Base-by-base conservation (phyloP, 2,888 invertebrate genomes). In the Drosophila monieri region DNA sequence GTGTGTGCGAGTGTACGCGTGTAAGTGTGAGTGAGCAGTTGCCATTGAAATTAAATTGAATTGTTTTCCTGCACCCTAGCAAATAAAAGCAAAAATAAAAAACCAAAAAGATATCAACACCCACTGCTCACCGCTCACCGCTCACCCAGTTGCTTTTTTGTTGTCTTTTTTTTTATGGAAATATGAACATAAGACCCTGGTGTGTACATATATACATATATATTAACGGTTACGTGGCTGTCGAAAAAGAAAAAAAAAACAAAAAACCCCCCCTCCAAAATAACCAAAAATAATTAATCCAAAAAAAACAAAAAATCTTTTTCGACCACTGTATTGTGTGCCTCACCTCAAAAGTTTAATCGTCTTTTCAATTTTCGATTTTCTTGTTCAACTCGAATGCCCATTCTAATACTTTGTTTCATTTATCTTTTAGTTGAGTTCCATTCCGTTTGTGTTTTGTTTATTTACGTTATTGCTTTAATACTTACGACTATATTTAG, bases 291-390 rank as follows among this genome's bases (percentile, higher is more conserved):
- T 49, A 14, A 6, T 27, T 15, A 23, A n/a, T 49, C 41, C 9
- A 32, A 15, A 9, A 51, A 64, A 21, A 15, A 12, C 25, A 15
- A 9, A 51, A 64, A 21, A 15, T 37, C 65, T 35, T 43, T 62
- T 62, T 49, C 49, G 51, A 62, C 62, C 66, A 62, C 67, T 58
- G 58, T 67, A 67, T 44, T 68, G 69, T 65, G 67, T 66, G 49
- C 66, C 35, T 57, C 15, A 41, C 66, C 66, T 66, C 56, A 49
- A 47, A 47, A 48, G 58, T 68, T 67, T 57, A 30, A 43, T 51
- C 37, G 58, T 51, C 66, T 27, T 39, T 27, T 35, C 66, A 56
- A 48, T 49, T 51, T 69, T 37, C 51, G 37, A 48, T 69, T 58
- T 37, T 69, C 41, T 54, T 39, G 66, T 65, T 47, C 52, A n/a